These are phyloP conservation scores for Lepidurus arcticus DNA, from an alignment of 1,140 invertebrate genomes.

Conservation along the genomic window DNA sequence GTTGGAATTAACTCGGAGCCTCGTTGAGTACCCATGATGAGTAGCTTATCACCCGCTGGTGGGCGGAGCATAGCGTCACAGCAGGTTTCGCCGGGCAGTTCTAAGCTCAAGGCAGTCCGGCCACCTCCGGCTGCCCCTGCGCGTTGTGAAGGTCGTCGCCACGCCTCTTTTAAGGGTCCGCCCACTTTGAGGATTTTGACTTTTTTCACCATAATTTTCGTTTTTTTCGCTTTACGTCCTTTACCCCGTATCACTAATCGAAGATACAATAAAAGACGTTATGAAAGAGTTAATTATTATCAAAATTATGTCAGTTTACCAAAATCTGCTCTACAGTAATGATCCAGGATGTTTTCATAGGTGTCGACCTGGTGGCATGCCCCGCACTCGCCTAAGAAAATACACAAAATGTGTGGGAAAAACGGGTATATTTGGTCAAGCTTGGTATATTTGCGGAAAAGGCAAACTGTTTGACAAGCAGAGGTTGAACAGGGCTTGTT, in stretches of 20 bases:
- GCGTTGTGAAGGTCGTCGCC: slow-evolving; percentile 39
- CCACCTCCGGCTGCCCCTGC: slow-evolving; percentile 45
- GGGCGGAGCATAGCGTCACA: slow-evolving; percentile 40
- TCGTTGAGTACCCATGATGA: slow-evolving; percentile 50
- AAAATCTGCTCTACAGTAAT: slow-evolving; percentile 56
- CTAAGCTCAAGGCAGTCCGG: slow-evolving; percentile 35
- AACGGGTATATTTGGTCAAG: background rate
- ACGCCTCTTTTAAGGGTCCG: slow-evolving; percentile 41
- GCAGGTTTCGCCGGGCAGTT: slow-evolving; percentile 39
- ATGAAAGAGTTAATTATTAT: slow-evolving; percentile 10
- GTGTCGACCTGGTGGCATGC: slow-evolving; percentile 57
- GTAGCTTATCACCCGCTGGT: slow-evolving; percentile 40
- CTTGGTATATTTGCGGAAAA: background rate
- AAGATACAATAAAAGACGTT: slow-evolving; percentile 24
- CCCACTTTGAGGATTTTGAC: slow-evolving; percentile 44
- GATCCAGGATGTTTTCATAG: slow-evolving; percentile 59
- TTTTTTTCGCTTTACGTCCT: slow-evolving; percentile 42
- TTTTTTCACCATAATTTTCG: slow-evolving; percentile 44
- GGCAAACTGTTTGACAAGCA: background rate
- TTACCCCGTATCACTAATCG: slow-evolving; percentile 46
- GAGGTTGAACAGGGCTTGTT: background rate
- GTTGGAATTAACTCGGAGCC: slow-evolving; percentile 46
- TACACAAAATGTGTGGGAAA: background rate
- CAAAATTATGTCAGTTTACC: slow-evolving; percentile 47
- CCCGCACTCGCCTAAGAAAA: slow-evolving; percentile 43